Percentiles rank a stretch among this genome's conserved stretches.
Evolutionary conservation across 2,113 vertebrate genomes (phyloP).

Genomic region (Scomber scombrus): DNA sequence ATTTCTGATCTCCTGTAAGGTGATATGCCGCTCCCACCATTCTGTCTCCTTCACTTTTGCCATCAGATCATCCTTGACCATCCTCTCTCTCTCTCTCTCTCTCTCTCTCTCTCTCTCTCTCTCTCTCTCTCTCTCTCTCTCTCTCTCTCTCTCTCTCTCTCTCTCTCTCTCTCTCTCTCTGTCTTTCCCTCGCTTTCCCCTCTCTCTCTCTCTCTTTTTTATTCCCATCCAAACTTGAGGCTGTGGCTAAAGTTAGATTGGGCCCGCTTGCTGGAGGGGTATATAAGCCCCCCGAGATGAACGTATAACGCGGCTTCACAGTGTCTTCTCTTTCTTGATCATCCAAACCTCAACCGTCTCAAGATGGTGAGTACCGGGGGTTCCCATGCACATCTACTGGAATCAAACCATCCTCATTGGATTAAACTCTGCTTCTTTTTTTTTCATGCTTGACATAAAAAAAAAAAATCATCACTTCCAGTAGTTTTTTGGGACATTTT

Average conservation of each 20-base stretch:
- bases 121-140: conserved; percentile 44
- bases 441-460: conserved; percentile 30
- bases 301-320: conserved; percentile 80
- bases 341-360: conserved; percentile 78
- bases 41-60: conserved; percentile 75
- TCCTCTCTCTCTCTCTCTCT: conserved; percentile 51
- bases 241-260: conserved; percentile 85
- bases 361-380: conserved; percentile 86
- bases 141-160: conserved; percentile 42
- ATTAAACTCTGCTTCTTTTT: conserved; percentile 59
- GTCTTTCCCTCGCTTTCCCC: conserved; percentile 49
- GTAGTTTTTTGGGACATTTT: not conserved
- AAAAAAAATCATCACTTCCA: conserved; percentile 8
- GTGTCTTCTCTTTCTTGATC: conserved; percentile 81
- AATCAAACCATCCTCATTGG: conserved; percentile 34
- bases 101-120: conserved; percentile 26
- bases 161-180: conserved; percentile 54
- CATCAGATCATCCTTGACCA: conserved; percentile 62
- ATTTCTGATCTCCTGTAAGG: conserved; percentile 86
- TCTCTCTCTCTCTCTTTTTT: conserved; percentile 59
- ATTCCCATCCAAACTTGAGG: conserved; percentile 85
- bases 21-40: conserved; percentile 74
- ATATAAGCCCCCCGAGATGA: conserved; percentile 81
- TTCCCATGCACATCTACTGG: conserved; percentile 38
- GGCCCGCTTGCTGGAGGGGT: conserved; percentile 45